Conservation (phyloP, 1,140 invertebrate genomes). For the Heliconius congener region DNA sequence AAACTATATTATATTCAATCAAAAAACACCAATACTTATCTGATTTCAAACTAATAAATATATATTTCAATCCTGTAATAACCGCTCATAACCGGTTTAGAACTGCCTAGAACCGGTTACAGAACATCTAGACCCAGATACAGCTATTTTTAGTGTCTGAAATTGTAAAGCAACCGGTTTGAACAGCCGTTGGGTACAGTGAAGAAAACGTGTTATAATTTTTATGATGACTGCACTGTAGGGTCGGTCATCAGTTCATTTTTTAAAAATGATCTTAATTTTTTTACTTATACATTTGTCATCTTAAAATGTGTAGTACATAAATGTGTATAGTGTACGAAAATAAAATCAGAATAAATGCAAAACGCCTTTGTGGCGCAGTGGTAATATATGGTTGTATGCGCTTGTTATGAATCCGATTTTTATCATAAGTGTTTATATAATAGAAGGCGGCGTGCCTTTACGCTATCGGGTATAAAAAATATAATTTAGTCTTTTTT, state of each 20-base stretch:
- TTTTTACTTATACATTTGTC: too few relatives aligned
- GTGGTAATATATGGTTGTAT: too few relatives aligned
- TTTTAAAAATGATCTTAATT: background rate
- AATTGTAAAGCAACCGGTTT: conserved; percentile 2
- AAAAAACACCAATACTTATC: background rate
- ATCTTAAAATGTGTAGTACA: too few relatives aligned
- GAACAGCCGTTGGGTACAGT: background rate
- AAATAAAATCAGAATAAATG: too few relatives aligned
- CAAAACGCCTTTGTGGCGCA: too few relatives aligned
- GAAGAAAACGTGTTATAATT: background rate
- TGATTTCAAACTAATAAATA: conserved; percentile 5
- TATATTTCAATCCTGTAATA: background rate
- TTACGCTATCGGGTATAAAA: too few relatives aligned
- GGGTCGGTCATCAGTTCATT: background rate
- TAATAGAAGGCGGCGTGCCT: too few relatives aligned
- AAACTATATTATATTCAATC: background rate
- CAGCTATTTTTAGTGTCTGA: conserved; percentile 5
- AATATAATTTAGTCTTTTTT: too few relatives aligned
- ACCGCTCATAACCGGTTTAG: conserved; percentile 10
- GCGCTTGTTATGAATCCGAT: too few relatives aligned
- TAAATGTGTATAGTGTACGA: too few relatives aligned
- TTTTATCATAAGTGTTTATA: too few relatives aligned
- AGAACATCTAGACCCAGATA: conserved; percentile 4
- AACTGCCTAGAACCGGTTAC: background rate
- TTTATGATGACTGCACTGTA: background rate